A percentile compares a stretch with the other conserved stretches of the same genome.
Evolutionary conservation across 37 sponge, comb jelly and placozoan genomes (phyloP).

Genomic region (Hexactinellida sp.): DNA sequence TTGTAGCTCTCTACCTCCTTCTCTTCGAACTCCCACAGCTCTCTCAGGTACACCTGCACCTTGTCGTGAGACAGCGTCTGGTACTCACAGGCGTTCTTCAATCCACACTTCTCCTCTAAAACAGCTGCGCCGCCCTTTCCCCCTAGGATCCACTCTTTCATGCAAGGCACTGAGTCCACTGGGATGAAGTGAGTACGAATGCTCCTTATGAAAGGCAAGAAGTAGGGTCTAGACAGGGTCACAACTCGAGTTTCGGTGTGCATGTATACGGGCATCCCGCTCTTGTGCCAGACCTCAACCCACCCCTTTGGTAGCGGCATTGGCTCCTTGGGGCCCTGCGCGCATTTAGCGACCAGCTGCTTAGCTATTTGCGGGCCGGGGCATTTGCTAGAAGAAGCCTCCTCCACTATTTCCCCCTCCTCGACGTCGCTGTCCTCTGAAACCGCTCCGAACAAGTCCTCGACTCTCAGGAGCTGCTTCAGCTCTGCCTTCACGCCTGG

Average conservation of each 20-base stretch:
- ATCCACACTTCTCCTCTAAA: neutral
- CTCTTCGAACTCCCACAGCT: neutral
- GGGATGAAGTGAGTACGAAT: slow-evolving; percentile 32
- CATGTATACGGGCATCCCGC: slow-evolving; percentile 40
- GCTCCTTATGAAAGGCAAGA: slow-evolving; percentile 3
- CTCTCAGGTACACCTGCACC: neutral
- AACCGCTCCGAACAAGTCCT: neutral
- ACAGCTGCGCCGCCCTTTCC: neutral
- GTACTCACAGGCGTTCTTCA: neutral
- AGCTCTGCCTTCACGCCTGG: neutral
- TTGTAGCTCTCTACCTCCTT: neutral
- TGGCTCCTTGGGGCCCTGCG: slow-evolving; percentile 15
- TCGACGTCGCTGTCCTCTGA: neutral
- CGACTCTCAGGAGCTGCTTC: neutral
- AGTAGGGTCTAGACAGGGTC: slow-evolving; percentile 39
- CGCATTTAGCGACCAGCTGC: neutral
- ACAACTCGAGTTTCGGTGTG: slow-evolving; percentile 32
- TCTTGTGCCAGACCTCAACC: slow-evolving; percentile 34
- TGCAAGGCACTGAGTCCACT: slow-evolving; percentile 34
- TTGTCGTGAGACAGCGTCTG: neutral
- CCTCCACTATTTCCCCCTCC: neutral
- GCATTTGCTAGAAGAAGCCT: neutral
- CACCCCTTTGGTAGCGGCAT: slow-evolving; percentile 33
- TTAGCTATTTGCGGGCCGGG: neutral
- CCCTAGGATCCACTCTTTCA: slow-evolving; percentile 32